Base-by-base conservation (phyloP, 2,797 vertebrate genomes). In the Chromobotia macracanthus region DNA sequence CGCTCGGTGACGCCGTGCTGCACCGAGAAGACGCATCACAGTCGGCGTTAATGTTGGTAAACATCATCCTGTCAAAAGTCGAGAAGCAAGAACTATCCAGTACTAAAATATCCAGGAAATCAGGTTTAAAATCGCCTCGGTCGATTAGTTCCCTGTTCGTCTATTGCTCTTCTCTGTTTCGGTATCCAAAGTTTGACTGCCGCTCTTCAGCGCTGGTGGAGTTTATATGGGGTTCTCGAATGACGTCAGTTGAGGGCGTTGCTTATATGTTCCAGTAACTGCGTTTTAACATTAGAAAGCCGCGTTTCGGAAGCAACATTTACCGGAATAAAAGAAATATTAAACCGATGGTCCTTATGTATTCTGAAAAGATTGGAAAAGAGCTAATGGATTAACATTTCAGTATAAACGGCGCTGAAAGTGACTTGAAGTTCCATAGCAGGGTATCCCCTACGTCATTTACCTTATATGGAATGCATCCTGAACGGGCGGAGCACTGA, bases 381-480 rank as follows among this genome's bases (percentile, higher is more conserved):
- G 2, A 12, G 61, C 82, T 80, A 44, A 0, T 31, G 21, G 13
- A 10, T 69, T 0, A 9, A 61, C 38, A 61, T 15, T 79, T 31
- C 51, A 38, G 18, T 73, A 19, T 11, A 77, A 56, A 87, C 89
- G 88, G 89, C 72, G 38, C 55, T 55, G 25, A 71, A 80, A n/a
- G 38, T 41, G 38, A 10, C 35, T 31, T 25, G 89, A 91, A 75
- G 79, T 91, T 94, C 92, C 92, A 87, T 84, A 82, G 82, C 81
- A 90, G 97, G 96, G 94, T 94, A 96, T 95, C 96, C 96, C 95
- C 90, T 88, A 96, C 97, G 97, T 96, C 91, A 94, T 94, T 95
- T 91, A 92, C 97, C 97, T 95, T 90, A 98, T 96, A 96, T 95
- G 97, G 97, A 84, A 92, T 93, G 93, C 93, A 97, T 97, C 96